phyloP scores from a whole-genome alignment of 2,797 vertebrate genomes.

The Cheirogaleus major region DNA sequence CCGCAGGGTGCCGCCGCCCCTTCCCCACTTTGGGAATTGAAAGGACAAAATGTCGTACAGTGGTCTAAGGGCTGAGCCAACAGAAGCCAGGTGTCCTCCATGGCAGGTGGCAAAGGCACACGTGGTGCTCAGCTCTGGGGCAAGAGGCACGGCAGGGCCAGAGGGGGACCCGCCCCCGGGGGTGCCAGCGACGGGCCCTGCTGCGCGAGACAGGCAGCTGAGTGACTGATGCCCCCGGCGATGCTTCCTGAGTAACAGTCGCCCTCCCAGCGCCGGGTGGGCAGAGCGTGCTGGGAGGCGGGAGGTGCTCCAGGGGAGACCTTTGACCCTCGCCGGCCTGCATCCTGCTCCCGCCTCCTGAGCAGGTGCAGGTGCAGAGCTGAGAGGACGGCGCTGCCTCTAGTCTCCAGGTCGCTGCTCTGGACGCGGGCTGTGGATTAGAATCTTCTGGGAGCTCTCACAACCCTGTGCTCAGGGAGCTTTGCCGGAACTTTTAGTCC shows the following conservation, averaged over 20 bases:
- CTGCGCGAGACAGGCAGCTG: no score
- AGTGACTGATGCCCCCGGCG: fast-evolving
- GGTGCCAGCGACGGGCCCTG: no score
- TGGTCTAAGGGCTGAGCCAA: fast-evolving
- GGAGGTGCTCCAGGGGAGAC: fast-evolving
- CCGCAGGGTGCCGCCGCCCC: not conserved
- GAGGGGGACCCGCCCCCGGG: fast-evolving
- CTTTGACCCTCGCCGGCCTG: not conserved
- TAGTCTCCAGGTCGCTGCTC: not conserved
- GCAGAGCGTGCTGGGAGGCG: fast-evolving
- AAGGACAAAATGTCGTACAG: not conserved
- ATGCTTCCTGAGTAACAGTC: fast-evolving
- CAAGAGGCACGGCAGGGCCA: not conserved
- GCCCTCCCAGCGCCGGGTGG: fast-evolving
- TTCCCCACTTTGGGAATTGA: not conserved
- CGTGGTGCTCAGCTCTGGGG: fast-evolving
- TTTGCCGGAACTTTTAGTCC: not conserved
- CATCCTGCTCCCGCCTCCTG: not conserved
- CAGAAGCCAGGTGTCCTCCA: fast-evolving
- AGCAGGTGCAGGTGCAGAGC: no score
- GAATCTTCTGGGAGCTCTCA: not conserved
- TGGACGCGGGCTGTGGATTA: fast-evolving
- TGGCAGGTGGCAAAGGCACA: fast-evolving
- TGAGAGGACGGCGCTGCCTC: no score
- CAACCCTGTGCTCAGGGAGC: no score